A percentile compares a stretch with the other conserved stretches of the same genome.
Evolutionary conservation across 2,888 invertebrate species (phyloP).

Genomic region (Flabesymbios commensalis): DNA sequence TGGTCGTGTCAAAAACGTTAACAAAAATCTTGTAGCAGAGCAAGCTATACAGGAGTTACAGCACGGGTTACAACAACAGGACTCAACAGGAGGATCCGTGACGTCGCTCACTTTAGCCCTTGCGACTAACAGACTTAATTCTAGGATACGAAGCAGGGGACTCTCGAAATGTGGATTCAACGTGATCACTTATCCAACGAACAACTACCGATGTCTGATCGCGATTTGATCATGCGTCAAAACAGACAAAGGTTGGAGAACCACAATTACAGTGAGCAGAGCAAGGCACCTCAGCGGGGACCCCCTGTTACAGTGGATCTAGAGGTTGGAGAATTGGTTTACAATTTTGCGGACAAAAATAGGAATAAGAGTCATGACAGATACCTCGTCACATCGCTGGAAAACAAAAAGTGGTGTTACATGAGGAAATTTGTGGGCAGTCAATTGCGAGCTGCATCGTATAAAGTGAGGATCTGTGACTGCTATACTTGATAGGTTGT

Average conservation of each 20-base stretch:
- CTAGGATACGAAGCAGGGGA: not conserved
- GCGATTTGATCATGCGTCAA: not conserved
- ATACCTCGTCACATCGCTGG: too few relatives aligned
- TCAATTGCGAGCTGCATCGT: too few relatives aligned
- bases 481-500: too few relatives aligned
- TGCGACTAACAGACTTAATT: not conserved
- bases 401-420: too few relatives aligned
- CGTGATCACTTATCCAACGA: not conserved
- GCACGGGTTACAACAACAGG: not conserved
- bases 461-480: too few relatives aligned
- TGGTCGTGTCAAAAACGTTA: not conserved
- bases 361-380: too few relatives aligned
- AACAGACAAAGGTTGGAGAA: not conserved
- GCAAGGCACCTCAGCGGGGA: too few relatives aligned
- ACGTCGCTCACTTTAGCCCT: not conserved
- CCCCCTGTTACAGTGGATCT: too few relatives aligned
- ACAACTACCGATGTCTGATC: not conserved
- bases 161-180: not conserved
- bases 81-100: not conserved
- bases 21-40: not conserved
- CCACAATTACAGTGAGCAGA: not conserved
- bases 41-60: not conserved
- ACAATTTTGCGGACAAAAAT: too few relatives aligned
- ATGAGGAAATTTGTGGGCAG: too few relatives aligned
- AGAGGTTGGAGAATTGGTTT: too few relatives aligned